Evolutionary conservation across 2,797 vertebrate species (phyloP).

Genomic region (Oryzias dopingdopingensis): DNA sequence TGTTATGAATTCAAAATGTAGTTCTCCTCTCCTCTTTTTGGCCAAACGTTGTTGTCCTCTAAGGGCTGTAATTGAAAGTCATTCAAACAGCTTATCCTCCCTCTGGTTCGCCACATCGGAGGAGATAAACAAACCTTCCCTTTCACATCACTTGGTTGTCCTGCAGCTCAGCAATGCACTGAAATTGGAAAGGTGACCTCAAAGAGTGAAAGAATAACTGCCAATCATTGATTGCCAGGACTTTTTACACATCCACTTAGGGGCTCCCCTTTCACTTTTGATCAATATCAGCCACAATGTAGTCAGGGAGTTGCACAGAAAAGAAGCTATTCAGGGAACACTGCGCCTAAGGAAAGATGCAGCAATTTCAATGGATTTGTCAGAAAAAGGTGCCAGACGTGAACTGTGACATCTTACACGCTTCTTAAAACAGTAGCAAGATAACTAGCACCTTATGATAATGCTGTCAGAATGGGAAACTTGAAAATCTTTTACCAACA

Average conservation of each 20-base stretch:
- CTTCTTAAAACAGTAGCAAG: too few species aligned
- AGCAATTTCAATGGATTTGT: slow-evolving; percentile 25
- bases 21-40: slow-evolving; percentile 32
- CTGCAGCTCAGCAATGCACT: slow-evolving; percentile 46
- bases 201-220: slow-evolving; percentile 59
- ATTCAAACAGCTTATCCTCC: slow-evolving; percentile 35
- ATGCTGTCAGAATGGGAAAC: too few species aligned
- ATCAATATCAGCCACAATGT: slow-evolving; percentile 69
- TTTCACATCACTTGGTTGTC: slow-evolving; percentile 48
- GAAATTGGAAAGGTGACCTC: slow-evolving; percentile 70
- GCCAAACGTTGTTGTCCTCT: slow-evolving; percentile 24
- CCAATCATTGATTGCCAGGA: slow-evolving; percentile 69
- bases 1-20: slow-evolving; percentile 20
- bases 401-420: too few species aligned
- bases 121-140: slow-evolving; percentile 45
- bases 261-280: slow-evolving; percentile 67
- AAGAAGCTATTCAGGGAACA: slow-evolving; percentile 35
- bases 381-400: too few species aligned
- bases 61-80: slow-evolving; percentile 49
- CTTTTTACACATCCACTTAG: slow-evolving; percentile 65
- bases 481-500: too few species aligned
- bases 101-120: slow-evolving; percentile 39
- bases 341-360: slow-evolving; percentile 26
- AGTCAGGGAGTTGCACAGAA: slow-evolving; percentile 38
- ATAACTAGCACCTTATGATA: too few species aligned